Evolutionary conservation across 2,888 invertebrate genomes (phyloP), one percentile per base, ranked within the genome.

Genomic region (Zelleria hepariella): DNA sequence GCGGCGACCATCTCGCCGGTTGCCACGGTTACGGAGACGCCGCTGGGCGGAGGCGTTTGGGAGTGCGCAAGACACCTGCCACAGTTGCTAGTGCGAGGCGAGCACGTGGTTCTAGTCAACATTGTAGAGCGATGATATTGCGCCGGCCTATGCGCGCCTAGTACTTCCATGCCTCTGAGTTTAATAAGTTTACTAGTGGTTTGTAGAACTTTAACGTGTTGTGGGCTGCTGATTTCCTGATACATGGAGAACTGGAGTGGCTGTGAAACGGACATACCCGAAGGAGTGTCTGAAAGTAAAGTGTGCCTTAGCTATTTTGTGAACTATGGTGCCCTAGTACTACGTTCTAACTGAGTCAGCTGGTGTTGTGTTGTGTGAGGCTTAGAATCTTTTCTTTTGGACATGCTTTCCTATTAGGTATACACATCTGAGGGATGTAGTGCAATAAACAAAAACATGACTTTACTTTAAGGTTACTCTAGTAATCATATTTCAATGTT

Each of bases 71-170:
- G 95, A 49, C 89, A 91, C 66, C 78, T 95, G 20, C 89, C 92
- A 0, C 94, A 94, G 78, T 68, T 95, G 68, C 70, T 95, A 78
- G 80, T 95, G 59, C 90, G 95, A 53, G 96, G 96, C 0, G 95
- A 95, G 72, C 94, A 96, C 70, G 88, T 96, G 49, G 94, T 92
- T 27, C 72, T 93, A 58, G 82, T 94, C 60, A 83, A 81, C 57
- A 67, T 87, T 1, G 72, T 81, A 5, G 73, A 78, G 59, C 72
- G 76, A 56, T 80, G 71, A 77, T 10, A 21, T 25, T n/a, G 3
- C 8, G 23, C 8, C 8, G 2, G 8, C 18, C 8, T 20, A 5
- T 51, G 23, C 3, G 3, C 21, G 5, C 51, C 51, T 51, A 8
- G 51, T 51, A 23, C 51, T 51, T 6, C 23, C 1, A 42, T 42